phyloP scores from a whole-genome alignment of 2,888 invertebrate species.

The Eucriotettix oculatus region DNA sequence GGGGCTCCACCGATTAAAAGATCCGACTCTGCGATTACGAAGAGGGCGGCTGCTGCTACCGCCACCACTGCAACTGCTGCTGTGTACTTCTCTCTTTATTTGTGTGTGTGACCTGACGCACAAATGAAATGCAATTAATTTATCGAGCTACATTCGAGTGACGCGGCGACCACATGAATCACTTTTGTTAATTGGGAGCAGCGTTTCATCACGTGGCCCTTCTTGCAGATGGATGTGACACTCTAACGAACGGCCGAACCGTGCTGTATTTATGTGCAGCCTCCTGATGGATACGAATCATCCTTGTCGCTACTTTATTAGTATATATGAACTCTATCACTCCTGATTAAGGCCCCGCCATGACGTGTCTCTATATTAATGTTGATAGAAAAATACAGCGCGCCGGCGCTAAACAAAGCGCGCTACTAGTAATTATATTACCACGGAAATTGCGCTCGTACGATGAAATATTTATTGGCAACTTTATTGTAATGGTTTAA shows the following conservation, averaged over 20 bases:
- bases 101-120: background rate
- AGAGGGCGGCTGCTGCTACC: too few species aligned
- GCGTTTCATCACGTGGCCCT: conserved; percentile 5
- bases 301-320: background rate
- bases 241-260: background rate
- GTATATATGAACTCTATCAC: background rate
- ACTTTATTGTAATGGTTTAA: background rate
- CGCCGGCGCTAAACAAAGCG: background rate
- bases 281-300: conserved; percentile 9
- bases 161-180: conserved; percentile 6
- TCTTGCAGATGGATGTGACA: conserved; percentile 2
- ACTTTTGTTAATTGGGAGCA: conserved; percentile 6
- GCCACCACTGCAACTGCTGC: too few species aligned
- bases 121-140: conserved; percentile 7
- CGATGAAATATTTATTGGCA: background rate
- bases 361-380: background rate
- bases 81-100: too few species aligned
- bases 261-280: conserved; percentile 8
- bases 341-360: background rate
- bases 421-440: background rate
- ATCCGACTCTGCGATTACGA: too few species aligned
- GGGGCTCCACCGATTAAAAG: too few species aligned
- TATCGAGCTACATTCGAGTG: conserved; percentile 4
- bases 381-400: conserved; percentile 1
- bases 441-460: background rate